phyloP scores from a whole-genome alignment of 2,797 vertebrate genomes.

The Octomys mimax region DNA sequence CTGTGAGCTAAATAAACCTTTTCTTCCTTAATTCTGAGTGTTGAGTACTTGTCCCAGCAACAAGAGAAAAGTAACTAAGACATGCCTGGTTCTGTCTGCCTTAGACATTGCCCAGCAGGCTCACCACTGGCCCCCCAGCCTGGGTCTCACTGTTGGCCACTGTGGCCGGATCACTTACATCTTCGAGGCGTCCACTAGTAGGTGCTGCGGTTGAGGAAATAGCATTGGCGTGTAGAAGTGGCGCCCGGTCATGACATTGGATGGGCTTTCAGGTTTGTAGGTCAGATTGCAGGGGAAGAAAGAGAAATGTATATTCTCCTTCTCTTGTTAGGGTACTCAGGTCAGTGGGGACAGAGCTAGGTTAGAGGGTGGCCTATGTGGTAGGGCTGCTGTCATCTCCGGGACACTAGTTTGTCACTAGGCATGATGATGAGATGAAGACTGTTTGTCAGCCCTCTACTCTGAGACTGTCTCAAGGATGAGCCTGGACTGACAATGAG shows the following conservation, averaged over 20 bases:
- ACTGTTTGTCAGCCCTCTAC: not conserved
- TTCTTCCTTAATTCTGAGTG: no score
- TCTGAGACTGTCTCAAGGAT: not conserved
- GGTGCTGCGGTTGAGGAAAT: not conserved
- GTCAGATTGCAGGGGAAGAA: not conserved
- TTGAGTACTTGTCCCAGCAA: no score
- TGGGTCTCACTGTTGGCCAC: not conserved
- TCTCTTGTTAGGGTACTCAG: not conserved
- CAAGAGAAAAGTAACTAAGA: no score
- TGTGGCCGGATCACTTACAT: not conserved
- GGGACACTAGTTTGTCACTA: not conserved
- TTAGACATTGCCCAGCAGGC: accelerated
- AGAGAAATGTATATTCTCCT: not conserved
- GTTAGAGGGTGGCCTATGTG: not conserved
- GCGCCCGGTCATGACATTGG: not conserved
- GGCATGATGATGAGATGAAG: not conserved
- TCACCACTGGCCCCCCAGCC: not conserved
- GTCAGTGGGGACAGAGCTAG: not conserved
- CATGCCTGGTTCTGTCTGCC: not conserved
- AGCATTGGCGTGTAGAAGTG: accelerated
- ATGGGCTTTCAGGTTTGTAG: not conserved
- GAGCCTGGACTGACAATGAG: not conserved
- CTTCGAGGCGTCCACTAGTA: not conserved
- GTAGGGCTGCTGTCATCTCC: not conserved
- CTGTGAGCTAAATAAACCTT: no score